Percentiles rank a stretch among this genome's conserved stretches.
Conservation (phyloP, 2,888 invertebrate genomes). For the Drosophila leonis region DNA sequence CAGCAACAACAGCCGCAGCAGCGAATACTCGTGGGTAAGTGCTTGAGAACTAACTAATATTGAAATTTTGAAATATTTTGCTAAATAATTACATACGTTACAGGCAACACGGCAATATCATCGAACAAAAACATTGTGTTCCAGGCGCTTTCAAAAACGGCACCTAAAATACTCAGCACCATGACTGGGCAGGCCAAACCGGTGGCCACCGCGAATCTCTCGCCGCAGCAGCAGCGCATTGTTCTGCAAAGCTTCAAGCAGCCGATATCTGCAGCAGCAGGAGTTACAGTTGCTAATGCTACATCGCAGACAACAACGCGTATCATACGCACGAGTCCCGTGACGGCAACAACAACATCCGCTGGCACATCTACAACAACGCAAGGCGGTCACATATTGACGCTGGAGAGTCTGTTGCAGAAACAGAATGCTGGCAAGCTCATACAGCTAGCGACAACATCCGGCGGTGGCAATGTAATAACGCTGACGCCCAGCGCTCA, state of each 20-base stretch:
- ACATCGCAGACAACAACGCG: constrained; percentile 52
- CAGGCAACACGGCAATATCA: constrained; percentile 78
- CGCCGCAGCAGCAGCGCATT: constrained; percentile 83
- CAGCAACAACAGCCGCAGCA: constrained; percentile 73
- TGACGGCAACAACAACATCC: constrained; percentile 30
- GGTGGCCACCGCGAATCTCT: constrained; percentile 75
- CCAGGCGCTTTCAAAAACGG: constrained; percentile 56
- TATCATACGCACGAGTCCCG: constrained; percentile 57
- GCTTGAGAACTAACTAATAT: neutral
- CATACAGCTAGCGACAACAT: constrained; percentile 86
- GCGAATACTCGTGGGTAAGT: constrained; percentile 80
- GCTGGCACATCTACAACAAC: constrained; percentile 85
- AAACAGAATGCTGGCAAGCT: constrained; percentile 70
- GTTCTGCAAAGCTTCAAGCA: constrained; percentile 84
- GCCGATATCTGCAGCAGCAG: constrained; percentile 44
- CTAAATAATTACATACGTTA: constrained; percentile 7
- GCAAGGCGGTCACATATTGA: constrained; percentile 86
- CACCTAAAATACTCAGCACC: constrained; percentile 67
- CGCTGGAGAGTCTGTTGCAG: constrained; percentile 83
- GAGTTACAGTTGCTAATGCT: neutral
- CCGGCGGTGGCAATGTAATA: constrained; percentile 50
- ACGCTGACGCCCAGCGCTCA: constrained; percentile 50
- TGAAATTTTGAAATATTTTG: neutral
- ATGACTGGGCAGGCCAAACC: constrained; percentile 42
- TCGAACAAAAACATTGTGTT: constrained; percentile 74